Percentiles rank a stretch among this genome's conserved stretches.
Conservation (phyloP, 2,113 vertebrate genomes). For the Saccopteryx leptura region DNA sequence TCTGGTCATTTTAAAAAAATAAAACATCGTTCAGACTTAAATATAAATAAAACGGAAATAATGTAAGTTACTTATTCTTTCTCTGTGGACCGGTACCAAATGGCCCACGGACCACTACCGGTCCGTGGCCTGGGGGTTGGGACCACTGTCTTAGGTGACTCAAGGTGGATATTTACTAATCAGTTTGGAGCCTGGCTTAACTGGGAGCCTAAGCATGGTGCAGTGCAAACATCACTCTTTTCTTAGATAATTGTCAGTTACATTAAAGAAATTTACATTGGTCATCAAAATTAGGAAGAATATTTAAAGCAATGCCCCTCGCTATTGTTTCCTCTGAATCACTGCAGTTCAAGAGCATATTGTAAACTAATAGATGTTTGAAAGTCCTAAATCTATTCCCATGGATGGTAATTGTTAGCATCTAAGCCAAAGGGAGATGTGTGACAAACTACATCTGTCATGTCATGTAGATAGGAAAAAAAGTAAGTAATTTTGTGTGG, state of each 20-base stretch:
- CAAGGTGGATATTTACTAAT: conserved; percentile 3
- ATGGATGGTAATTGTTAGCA: background rate
- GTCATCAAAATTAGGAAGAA: conserved; percentile 15
- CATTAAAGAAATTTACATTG: background rate
- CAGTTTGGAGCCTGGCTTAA: conserved; percentile 6
- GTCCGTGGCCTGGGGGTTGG: too few species aligned
- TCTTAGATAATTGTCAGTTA: background rate
- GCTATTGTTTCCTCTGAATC: background rate
- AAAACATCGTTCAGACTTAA: too few species aligned
- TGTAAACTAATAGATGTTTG: background rate
- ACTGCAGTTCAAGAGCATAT: conserved; percentile 37
- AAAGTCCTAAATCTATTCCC: background rate
- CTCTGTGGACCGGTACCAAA: too few species aligned
- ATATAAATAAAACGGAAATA: too few species aligned
- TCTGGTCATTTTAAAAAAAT: too few species aligned
- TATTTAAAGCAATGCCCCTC: conserved; percentile 36
- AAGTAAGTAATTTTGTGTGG: background rate
- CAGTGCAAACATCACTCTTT: background rate
- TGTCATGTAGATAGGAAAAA: background rate
- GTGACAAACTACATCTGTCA: background rate
- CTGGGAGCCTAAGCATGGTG: background rate
- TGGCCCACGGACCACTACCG: too few species aligned
- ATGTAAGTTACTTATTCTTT: too few species aligned
- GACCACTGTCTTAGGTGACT: background rate
- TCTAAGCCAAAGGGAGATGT: background rate